Evolutionary conservation across 23 tunicate genomes (phyloP), one percentile per base, ranked within the genome.

Genomic region (Ascidia mentula): DNA sequence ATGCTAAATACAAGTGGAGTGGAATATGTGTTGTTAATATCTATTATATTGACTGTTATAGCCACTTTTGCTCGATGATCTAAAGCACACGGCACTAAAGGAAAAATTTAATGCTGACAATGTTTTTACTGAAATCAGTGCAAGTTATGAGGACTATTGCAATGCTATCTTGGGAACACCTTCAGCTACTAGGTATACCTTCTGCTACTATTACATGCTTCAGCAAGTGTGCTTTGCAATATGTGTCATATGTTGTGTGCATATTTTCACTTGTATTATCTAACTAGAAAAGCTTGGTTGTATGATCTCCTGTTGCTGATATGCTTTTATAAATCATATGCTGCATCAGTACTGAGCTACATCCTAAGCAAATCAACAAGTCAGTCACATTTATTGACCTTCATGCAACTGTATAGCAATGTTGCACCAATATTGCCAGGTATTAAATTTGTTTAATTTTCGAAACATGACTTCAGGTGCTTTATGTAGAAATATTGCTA

Each of bases 381-480:
- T 34, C 37, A 72, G 5, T 33, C 70, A 15, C 77, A 90, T 69
- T 31, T 90, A 24, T 45, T 60, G n/a, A 34, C 70, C 77, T 84
- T 90, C 69, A 31, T 90, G 6, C 80, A 75, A 46, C 82, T 90
- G 26, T 85, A 85, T 74, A 53, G 69, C 12, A 72, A 81, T 40
- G 45, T 85, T 15, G 39, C 65, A 18, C 86, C 86, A 30, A 36
- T 70, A 1, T 30, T 36, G 32, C 74, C 74, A 32, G 74, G 74
- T 70, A 2, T 32, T 42, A 42, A 42, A 42, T 42, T 12, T 42
- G 53, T 42, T 42, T 42, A 9, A 42, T 42, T 3, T 53, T 53
- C 7, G 13, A 42, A 42, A 42, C 53, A 42, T 9, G 15, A 42
- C 53, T 9, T 9, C 12, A 42, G 12, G 53, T 9, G 12, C 15